These are phyloP conservation scores for Ciconia stormi DNA, from an alignment of 2,113 vertebrate species.

Conservation along the genomic window DNA sequence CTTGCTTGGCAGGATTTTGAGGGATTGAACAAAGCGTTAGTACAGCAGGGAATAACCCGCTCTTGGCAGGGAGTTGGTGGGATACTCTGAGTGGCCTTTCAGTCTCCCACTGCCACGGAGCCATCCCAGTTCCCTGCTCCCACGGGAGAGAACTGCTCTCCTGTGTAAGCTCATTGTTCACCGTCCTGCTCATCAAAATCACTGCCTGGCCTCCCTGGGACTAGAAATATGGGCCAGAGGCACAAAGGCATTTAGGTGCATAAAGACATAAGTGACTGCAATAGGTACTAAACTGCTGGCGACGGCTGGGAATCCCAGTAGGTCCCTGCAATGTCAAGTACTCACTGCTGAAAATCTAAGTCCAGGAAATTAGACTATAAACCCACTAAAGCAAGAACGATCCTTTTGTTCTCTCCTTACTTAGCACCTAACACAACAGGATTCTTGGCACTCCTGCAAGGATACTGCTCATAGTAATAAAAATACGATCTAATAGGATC, in stretches of 20 bases:
- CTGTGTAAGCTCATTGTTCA: not conserved
- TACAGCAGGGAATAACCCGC: not conserved
- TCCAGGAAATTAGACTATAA: slow-evolving; percentile 42
- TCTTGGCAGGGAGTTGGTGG: not conserved
- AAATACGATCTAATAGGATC: slow-evolving; percentile 33
- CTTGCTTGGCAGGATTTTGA: slow-evolving; percentile 23
- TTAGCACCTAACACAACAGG: slow-evolving; percentile 37
- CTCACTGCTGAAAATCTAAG: not conserved
- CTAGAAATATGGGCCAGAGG: not conserved
- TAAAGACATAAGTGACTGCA: not conserved
- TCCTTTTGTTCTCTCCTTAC: slow-evolving; percentile 20
- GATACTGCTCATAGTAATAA: slow-evolving; percentile 15
- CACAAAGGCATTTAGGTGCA: not conserved
- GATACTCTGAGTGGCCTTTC: slow-evolving; percentile 18
- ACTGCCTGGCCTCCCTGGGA: not conserved
- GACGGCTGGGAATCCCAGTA: not conserved
- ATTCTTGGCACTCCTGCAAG: not conserved
- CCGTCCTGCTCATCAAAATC: not conserved
- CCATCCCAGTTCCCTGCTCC: not conserved
- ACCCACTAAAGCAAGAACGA: not conserved
- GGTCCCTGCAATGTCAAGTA: not conserved
- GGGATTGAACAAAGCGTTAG: not conserved
- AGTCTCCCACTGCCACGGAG: not conserved
- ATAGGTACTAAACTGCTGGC: not conserved
- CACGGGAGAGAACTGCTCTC: slow-evolving; percentile 6